Evolutionary conservation across 2,797 vertebrate genomes (phyloP).

Genomic region (Monodelphis domestica): DNA sequence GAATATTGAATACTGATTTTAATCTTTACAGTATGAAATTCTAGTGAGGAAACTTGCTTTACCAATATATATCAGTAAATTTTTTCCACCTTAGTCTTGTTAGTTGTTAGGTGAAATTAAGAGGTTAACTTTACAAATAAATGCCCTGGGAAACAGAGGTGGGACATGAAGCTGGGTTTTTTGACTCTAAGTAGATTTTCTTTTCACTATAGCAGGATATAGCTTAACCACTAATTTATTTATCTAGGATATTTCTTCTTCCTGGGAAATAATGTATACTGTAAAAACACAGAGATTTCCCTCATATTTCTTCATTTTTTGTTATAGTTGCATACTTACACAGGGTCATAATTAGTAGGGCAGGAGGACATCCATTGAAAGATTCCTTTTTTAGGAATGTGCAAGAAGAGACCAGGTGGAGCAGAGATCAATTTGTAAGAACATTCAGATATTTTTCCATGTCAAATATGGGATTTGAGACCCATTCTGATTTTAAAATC

Average conservation of each 20-base stretch:
- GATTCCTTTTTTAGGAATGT: background rate
- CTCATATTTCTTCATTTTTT: background rate
- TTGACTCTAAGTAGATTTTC: background rate
- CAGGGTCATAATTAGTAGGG: background rate
- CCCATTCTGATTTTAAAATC: background rate
- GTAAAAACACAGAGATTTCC: background rate
- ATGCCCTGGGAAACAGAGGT: background rate
- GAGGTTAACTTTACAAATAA: background rate
- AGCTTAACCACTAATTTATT: background rate
- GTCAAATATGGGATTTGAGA: background rate
- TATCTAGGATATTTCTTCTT: background rate
- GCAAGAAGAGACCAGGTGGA: background rate
- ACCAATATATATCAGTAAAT: background rate
- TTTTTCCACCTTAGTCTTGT: background rate
- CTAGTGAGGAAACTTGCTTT: background rate
- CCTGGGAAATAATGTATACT: background rate
- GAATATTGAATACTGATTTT: too few relatives aligned
- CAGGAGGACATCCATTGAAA: background rate
- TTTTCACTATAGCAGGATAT: background rate
- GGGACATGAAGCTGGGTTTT: background rate
- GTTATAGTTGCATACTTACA: fast-evolving
- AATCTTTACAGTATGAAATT: too few relatives aligned
- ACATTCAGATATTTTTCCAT: background rate
- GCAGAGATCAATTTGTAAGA: background rate
- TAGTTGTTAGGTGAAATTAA: background rate